Base-by-base conservation (phyloP, 1,140 invertebrate species). In the Probaryconus sp. region DNA sequence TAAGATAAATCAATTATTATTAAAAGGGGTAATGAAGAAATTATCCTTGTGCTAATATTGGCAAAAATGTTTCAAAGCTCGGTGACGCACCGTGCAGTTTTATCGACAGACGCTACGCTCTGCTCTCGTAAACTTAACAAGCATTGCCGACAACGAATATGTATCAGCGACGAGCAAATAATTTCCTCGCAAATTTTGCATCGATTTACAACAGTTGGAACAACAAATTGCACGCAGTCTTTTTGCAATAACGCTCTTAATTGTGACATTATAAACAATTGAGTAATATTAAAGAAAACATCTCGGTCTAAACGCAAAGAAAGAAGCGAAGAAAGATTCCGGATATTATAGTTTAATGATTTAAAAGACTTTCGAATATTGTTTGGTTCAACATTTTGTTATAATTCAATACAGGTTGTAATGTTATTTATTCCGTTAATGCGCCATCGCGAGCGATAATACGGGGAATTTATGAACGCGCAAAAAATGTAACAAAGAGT, bases 401-500 rank as follows among this genome's bases (percentile, higher is more conserved):
- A 16, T 47, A 47, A 70, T 70, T 55, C 35, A 48, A 55, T 63
- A 48, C 30, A 70, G 48, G 11, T 40, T 11, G 47, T 9, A 13
- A 47, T 10, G 24, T 35, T 64, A 53, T 69, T 70, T 42, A 61
- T 63, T 40, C 47, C 13, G 31, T 63, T 56, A 40, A 48, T 58
- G 28, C 51, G 26, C 18, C n/a, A 21, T 58, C 55, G 17, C 51
- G 30, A 28, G 9, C 60, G 45, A 61, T 73, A 73, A 67, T 51
- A 20, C 55, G n/a, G 21, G 7, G 37, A 56, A 51, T 58, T 64
- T 72, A 72, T 64, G 51, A 53, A 65, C 37, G 33, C 60, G 61
- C 61, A 63, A 73, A 58, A 73, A 67, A 21, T 55, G 50, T 68
- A 55, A 56, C 53, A 61, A 68, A 73, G 31, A 64, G 58, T 74